Conservation (phyloP, 2,113 vertebrate genomes). For the Pogona vitticeps region DNA sequence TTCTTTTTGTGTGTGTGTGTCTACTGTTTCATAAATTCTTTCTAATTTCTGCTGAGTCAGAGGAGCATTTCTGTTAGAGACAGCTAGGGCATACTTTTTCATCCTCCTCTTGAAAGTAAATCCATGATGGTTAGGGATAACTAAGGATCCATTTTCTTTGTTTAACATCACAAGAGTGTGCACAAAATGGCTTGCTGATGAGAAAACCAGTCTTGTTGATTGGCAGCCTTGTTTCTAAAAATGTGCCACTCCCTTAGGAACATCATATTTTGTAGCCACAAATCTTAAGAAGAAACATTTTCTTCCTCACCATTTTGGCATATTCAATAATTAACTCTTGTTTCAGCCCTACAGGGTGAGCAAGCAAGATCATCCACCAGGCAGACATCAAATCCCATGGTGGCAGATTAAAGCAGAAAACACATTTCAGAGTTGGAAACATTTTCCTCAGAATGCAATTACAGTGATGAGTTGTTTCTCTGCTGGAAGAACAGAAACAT, state of each 20-base stretch:
- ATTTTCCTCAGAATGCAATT: background rate
- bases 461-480: background rate
- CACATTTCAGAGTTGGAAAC: background rate
- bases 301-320: background rate
- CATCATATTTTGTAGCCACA: background rate
- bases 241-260: background rate
- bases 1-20: background rate
- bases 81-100: background rate
- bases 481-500: background rate
- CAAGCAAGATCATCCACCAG: background rate
- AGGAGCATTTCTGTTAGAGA: background rate
- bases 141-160: background rate
- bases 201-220: background rate
- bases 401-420: accelerated
- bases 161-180: background rate
- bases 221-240: background rate
- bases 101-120: background rate
- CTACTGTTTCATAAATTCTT: background rate
- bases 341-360: background rate
- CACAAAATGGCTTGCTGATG: background rate
- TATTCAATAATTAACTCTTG: background rate
- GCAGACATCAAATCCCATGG: background rate
- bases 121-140: background rate
- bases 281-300: background rate
- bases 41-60: background rate